Conservation (phyloP, 2,797 vertebrate species). For the Salarias fasciatus region DNA sequence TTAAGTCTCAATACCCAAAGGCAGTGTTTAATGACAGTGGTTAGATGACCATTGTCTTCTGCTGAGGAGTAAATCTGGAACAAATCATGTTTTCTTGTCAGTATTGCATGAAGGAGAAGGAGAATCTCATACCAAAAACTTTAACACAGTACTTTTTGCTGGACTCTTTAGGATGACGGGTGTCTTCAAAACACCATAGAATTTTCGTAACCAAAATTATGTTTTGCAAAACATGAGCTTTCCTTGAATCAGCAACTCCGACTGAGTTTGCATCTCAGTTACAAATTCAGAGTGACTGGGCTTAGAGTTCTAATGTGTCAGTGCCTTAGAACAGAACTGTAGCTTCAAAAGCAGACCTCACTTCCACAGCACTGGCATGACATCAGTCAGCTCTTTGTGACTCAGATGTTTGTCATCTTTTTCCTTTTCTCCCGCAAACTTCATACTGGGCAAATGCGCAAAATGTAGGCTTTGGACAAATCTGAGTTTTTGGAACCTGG, state of each 20-base stretch:
- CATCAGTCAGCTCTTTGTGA: conserved; percentile 49
- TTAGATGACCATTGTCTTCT: too few species aligned
- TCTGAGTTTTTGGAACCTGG: conserved; percentile 32
- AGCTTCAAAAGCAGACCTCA: conserved; percentile 43
- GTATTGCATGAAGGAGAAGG: too few species aligned
- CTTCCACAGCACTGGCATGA: conserved; percentile 41
- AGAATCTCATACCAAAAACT: background rate
- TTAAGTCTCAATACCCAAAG: too few species aligned
- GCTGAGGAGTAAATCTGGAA: too few species aligned
- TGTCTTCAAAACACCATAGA: too few species aligned
- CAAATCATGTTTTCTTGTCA: too few species aligned
- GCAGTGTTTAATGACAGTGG: too few species aligned
- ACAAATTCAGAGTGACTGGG: conserved; percentile 6
- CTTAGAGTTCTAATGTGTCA: conserved; percentile 21
- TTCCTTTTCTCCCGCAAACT: conserved; percentile 23
- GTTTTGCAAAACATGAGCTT: too few species aligned
- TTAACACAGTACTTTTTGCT: background rate
- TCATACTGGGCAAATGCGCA: conserved; percentile 24
- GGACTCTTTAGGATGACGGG: too few species aligned
- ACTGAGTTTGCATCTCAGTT: background rate
- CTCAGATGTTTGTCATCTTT: conserved; percentile 42
- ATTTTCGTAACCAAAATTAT: too few species aligned
- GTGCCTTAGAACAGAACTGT: conserved; percentile 30
- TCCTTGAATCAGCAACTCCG: too few species aligned
- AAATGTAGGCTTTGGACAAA: conserved; percentile 42